Evolutionary conservation across 30 jellyfish, hydroid and myxozoan genomes (phyloP), one percentile per base, ranked within the genome.

Genomic region (Aurelia aurita complex sp. Pacific): DNA sequence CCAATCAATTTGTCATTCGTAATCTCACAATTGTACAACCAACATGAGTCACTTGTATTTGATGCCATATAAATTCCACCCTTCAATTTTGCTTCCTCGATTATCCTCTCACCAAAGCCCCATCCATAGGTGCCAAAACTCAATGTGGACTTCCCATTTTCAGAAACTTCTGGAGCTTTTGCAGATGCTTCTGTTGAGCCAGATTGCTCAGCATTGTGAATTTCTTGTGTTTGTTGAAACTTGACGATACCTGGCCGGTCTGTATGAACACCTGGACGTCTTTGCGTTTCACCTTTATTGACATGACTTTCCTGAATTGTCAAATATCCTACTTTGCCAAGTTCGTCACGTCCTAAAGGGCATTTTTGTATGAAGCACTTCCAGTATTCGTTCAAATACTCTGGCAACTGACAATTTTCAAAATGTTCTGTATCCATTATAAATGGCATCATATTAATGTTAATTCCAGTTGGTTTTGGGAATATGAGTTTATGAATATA

Each of bases 371-470:
- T 76, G 15, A 87, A 14, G 36, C 18, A 11, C 23, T 23, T 17
- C 80, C 74, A 67, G 43, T 87, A 87, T 1, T 62, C 71, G 10
- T 55, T 2, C 34, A 87, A 33, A 55, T 87, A 23, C 2, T 55
- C 75, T 50, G 96, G 96, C 29, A 87, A 70, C 36, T 35, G 33
- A 61, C 67, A 53, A 3, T 78, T 65, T 18, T 53, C 73, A 50
- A 87, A 87, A 23, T 13, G 13, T 34, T 14, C 14, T 19, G 14
- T 18, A 19, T 53, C 35, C 73, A 76, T 76, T 10, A 67, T 68
- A 65, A 76, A 87, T 11, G 96, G 96, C 96, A 87, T 87, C 96
- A 87, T 87, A 86, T 87, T 87, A 5, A 87, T 87, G 73, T 50
- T 78, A 9, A 87, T 77, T 10, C 74, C 91, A 10, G 78, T 76